Evolutionary conservation across 2,797 vertebrate genomes (phyloP).

Genomic region (Channa striata): DNA sequence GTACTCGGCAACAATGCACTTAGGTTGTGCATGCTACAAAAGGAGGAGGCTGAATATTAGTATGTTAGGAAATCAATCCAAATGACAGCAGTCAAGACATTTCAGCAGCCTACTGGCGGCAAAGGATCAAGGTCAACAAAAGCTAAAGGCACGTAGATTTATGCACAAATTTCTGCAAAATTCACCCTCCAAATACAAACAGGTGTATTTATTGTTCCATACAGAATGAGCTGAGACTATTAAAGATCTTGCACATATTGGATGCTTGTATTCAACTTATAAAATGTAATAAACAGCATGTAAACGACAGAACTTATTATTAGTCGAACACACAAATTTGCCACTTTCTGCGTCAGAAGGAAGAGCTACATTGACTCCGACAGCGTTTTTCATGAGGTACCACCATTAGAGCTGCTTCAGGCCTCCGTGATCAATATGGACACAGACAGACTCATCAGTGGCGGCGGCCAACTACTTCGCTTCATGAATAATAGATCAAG

Average conservation of each 20-base stretch:
- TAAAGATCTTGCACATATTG: too few relatives aligned
- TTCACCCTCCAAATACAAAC: too few relatives aligned
- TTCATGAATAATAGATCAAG: slow-evolving; percentile 70
- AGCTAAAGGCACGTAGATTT: too few relatives aligned
- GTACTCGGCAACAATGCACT: not conserved
- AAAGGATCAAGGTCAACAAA: not conserved
- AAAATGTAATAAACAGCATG: not conserved
- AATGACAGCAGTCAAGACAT: not conserved
- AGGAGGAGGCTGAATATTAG: not conserved
- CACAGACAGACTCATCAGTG: slow-evolving; percentile 13
- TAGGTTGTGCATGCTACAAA: not conserved
- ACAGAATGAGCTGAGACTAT: too few relatives aligned
- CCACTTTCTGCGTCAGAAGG: slow-evolving; percentile 16
- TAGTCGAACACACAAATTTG: slow-evolving; percentile 10
- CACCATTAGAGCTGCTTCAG: slow-evolving; percentile 50
- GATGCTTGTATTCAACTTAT: not conserved
- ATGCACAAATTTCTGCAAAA: too few relatives aligned
- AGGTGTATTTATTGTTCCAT: too few relatives aligned
- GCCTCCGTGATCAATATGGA: slow-evolving; percentile 53
- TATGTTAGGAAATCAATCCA: not conserved
- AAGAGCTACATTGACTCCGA: slow-evolving; percentile 25
- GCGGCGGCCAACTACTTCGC: slow-evolving; percentile 39
- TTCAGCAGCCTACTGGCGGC: not conserved
- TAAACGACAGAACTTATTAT: not conserved
- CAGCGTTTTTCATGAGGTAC: slow-evolving; percentile 43